These are phyloP conservation scores for Cyprinodon variegatus DNA, from an alignment of 2,113 vertebrate genomes.

Conservation along the genomic window DNA sequence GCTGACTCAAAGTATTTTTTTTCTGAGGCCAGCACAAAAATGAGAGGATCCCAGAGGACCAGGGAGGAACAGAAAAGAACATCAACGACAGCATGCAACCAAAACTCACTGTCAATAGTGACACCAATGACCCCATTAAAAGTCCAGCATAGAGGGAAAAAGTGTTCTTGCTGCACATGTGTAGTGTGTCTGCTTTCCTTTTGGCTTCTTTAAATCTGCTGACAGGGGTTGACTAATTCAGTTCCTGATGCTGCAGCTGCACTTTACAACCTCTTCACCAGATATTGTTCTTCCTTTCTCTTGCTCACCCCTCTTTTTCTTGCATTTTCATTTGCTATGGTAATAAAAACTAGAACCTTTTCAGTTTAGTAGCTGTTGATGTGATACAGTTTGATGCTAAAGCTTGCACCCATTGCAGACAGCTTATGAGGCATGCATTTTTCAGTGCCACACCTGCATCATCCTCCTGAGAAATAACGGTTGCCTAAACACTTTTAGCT, in stretches of 20 bases:
- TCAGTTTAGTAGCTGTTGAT: constrained; percentile 13
- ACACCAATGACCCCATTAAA: constrained; percentile 38
- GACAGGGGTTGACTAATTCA: constrained; percentile 24
- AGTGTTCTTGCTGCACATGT: constrained; percentile 30
- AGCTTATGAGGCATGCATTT: constrained; percentile 7
- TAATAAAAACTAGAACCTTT: not conserved
- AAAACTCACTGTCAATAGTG: constrained; percentile 13
- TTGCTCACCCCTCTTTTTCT: not conserved
- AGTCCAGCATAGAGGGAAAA: constrained; percentile 41
- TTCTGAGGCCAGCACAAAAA: constrained; percentile 50
- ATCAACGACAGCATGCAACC: constrained; percentile 30
- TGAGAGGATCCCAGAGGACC: constrained; percentile 50
- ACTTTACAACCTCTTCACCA: constrained; percentile 9
- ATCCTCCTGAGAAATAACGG: not conserved
- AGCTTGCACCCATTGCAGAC: not conserved
- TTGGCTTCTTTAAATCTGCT: constrained; percentile 26
- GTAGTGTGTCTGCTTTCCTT: constrained; percentile 25
- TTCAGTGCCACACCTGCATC: constrained; percentile 48
- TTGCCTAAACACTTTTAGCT: constrained; percentile 13
- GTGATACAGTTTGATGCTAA: constrained; percentile 6
- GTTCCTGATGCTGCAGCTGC: constrained; percentile 16
- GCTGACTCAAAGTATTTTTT: constrained; percentile 60
- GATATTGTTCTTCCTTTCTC: not conserved
- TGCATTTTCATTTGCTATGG: not conserved
- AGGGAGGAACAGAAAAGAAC: constrained; percentile 35